Evolutionary conservation across 2,888 invertebrate genomes (phyloP), one percentile per base, ranked within the genome.

Genomic region (Lasioglossum zephyrum): DNA sequence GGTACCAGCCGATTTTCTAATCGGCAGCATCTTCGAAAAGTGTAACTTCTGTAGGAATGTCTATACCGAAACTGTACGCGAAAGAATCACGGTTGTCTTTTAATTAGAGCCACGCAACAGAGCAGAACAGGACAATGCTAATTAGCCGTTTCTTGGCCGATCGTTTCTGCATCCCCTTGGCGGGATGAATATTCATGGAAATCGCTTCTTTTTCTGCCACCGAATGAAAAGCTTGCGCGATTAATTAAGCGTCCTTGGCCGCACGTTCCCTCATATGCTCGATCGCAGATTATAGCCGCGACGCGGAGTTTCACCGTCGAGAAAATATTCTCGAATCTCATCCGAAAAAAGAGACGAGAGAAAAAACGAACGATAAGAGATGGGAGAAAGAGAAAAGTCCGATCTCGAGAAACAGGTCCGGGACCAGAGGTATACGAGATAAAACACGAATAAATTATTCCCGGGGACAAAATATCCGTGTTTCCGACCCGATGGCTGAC

Each of bases 101-200:
- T 85, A 85, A 76, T 86, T 85, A 81, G 75, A 57, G 72, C 47
- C 72, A 57, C 26, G 73, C 77, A 77, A 75, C 84, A 75, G 77
- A 78, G 76, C 75, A 47, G 77, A 77, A 86, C 77, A 72, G 73
- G 60, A 81, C 86, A 84, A 75, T 80, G 77, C 75, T 84, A 86
- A 86, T 81, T 85, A 78, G 76, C 79, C 31, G 81, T 66, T 85
- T 69, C 81, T 72, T 77, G 53, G 60, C 60, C 73, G 73, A 81
- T 77, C 77, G 53, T 72, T 72, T 77, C 84, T 77, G 53, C 41
- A 63, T 78, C 63, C 70, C 49, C 39, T 9, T 69, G 9, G 66
- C 22, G 72, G 73, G 60, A 79, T 75, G 84, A 74, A 60, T 74
- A 79, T 79, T 70, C 75, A 63, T 69, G 75, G 78, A 81, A 73